Conservation (phyloP, 2,113 vertebrate species). For the Otis tarda region DNA sequence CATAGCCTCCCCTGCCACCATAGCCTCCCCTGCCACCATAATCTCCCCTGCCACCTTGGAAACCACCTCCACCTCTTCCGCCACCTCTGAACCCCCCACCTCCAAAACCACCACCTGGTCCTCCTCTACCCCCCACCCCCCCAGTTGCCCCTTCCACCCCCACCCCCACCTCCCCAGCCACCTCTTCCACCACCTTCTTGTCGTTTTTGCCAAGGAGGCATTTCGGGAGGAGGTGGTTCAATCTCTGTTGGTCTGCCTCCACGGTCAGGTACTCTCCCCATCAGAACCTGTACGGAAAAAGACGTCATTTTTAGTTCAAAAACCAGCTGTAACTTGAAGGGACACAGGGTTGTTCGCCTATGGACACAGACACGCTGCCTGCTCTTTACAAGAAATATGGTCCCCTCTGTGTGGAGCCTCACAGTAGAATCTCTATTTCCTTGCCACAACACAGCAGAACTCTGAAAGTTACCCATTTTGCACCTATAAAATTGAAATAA, state of each 20-base stretch:
- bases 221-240: constrained; percentile 89
- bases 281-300: constrained; percentile 82
- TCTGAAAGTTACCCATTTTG: neutral
- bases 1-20: constrained; percentile 49
- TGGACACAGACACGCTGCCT: neutral
- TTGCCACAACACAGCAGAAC: neutral
- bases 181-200: constrained; percentile 85
- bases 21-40: constrained; percentile 51
- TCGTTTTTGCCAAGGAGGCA: constrained; percentile 94
- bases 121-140: constrained; percentile 50
- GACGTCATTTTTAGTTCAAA: neutral
- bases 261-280: constrained; percentile 95
- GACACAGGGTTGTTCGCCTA: neutral
- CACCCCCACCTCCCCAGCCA: constrained; percentile 71
- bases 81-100: constrained; percentile 52
- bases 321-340: neutral
- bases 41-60: constrained; percentile 9
- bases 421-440: neutral
- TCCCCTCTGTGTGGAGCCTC: neutral
- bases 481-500: neutral
- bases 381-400: neutral
- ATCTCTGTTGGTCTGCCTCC: constrained; percentile 94
- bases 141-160: constrained; percentile 69
- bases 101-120: neutral
- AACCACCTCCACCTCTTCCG: constrained; percentile 54